Conservation (phyloP, 2,113 vertebrate species). For the Antennarius striatus region DNA sequence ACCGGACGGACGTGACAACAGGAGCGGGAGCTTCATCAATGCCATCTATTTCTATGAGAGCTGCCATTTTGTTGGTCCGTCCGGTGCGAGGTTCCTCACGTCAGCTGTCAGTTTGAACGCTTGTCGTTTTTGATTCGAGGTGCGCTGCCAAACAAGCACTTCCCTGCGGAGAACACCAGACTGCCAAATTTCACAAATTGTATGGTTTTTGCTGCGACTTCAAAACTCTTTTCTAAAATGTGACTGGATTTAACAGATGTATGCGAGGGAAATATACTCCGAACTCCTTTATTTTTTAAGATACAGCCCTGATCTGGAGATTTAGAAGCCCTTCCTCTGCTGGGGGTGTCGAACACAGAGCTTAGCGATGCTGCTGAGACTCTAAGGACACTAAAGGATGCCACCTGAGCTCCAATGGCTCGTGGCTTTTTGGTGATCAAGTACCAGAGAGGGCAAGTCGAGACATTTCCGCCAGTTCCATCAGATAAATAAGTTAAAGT, state of each 20-base stretch:
- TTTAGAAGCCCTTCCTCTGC: constrained; percentile 48
- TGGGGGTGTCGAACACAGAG: constrained; percentile 55
- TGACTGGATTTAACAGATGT: constrained; percentile 23
- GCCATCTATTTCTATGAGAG: constrained; percentile 23
- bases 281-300: constrained; percentile 16
- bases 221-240: constrained; percentile 17
- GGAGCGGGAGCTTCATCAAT: constrained; percentile 36
- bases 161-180: neutral
- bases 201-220: neutral
- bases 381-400: constrained; percentile 64
- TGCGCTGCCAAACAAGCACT: neutral
- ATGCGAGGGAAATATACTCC: too few species aligned
- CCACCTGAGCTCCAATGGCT: constrained; percentile 57
- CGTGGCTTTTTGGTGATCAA: constrained; percentile 54
- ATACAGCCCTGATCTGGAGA: constrained; percentile 44
- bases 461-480: constrained; percentile 62
- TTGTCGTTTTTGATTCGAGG: constrained; percentile 1
- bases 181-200: constrained; percentile 5
- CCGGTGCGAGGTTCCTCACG: constrained; percentile 8
- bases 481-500: constrained; percentile 76
- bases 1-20: constrained; percentile 27
- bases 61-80: constrained; percentile 25
- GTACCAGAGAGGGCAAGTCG: constrained; percentile 47
- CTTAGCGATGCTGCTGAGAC: constrained; percentile 66
- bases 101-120: constrained; percentile 31